phyloP scores from a whole-genome alignment of 2,888 invertebrate species.

The Agonopterix heracliana region DNA sequence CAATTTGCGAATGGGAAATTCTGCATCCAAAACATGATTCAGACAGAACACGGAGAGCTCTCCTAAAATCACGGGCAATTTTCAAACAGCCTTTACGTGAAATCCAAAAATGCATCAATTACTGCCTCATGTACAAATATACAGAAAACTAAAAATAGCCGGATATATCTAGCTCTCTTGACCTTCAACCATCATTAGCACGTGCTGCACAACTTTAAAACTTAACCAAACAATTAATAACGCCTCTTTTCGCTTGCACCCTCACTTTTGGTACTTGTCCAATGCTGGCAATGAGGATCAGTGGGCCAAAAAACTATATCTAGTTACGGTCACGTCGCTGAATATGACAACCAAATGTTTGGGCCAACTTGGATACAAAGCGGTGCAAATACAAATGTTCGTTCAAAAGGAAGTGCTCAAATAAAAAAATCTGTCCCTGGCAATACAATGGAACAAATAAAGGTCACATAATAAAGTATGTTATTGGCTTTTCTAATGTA shows the following conservation, averaged over 20 bases:
- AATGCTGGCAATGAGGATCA: conserved; percentile 63
- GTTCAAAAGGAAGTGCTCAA: no score
- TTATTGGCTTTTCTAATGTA: no score
- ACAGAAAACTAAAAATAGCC: not conserved
- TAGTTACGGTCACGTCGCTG: conserved; percentile 27
- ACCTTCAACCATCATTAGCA: conserved; percentile 34
- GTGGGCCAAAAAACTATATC: conserved; percentile 59
- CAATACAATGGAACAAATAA: no score
- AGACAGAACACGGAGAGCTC: no score
- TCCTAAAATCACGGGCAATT: no score
- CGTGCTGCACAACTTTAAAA: conserved; percentile 34
- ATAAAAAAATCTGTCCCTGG: no score
- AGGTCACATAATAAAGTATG: no score
- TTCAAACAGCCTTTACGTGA: no score
- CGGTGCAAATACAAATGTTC: not conserved
- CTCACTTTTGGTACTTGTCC: conserved; percentile 63
- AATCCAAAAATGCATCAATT: no score
- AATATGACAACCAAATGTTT: conserved; percentile 17
- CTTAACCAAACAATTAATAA: conserved; percentile 34
- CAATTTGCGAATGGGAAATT: no score
- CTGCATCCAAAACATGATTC: no score
- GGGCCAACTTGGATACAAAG: conserved; percentile 21
- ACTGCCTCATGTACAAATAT: no score
- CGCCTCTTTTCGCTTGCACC: conserved; percentile 41
- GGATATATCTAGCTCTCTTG: conserved; percentile 38